Base-by-base conservation (phyloP, 2,113 vertebrate genomes). In the Ictalurus punctatus region DNA sequence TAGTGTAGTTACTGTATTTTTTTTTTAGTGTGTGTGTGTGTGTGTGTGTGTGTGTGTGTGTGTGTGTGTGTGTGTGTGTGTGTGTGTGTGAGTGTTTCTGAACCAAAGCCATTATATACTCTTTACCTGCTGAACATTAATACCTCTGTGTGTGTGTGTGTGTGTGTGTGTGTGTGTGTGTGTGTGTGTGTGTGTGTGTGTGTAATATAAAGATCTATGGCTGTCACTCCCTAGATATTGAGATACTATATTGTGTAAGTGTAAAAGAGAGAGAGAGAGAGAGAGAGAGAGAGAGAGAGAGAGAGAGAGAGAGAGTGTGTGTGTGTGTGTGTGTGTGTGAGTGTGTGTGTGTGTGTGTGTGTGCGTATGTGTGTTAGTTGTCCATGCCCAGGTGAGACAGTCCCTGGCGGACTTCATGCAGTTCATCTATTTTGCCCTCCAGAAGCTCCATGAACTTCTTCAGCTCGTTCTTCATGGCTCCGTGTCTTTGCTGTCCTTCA, bases 391-490 rank as follows among this genome's bases (percentile, higher is more conserved):
- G 94, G 95, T 97, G 97, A 89, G 98, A 98, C 61, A 99, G 97
- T 83, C 97, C 97, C 92, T 98, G 95, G 89, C 98, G 96, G 93
- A 99, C 97, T 94, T 99, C 97, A 0, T 99, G 97, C 91, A 99
- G 96, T 94, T 98, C 98, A 44, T 99, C 97, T 25, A 99, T 97
- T 94, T 98, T 99, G 27, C 97, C 97, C 0, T 99, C 98, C 91
- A 99, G 95, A 91, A 97, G 93, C 89, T 98, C 97, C 95, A 99
- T 96, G 94, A 98, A 97, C 95, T 96, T 97, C 95, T 97, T 98
- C 89, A 99, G 93, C 93, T 99, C 97, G 84, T 93, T 95, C 96
- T 98, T 98, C 94, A 99, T 96, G 94, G 96, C 95, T 89, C 95
- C 95, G 89, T 99, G 97, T 87, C 97, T 97, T 74, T 96, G 97